Evolutionary conservation across 2,113 vertebrate genomes (phyloP).

Genomic region (Limanda limanda): DNA sequence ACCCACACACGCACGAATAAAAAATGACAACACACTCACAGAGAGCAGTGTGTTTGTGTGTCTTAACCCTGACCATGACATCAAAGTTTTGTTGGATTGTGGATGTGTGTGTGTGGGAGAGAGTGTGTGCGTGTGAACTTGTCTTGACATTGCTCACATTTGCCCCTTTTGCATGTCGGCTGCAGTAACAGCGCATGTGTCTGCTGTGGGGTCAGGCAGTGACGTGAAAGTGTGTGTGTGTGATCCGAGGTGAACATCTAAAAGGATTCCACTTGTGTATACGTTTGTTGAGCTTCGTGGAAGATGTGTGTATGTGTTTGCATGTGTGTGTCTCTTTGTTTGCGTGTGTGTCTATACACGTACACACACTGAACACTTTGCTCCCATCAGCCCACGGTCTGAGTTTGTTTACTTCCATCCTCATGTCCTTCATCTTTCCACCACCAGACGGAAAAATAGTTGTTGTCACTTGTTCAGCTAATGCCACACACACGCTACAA

Average conservation of each 20-base stretch:
- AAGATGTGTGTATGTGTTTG: neutral
- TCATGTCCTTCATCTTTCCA: constrained; percentile 45
- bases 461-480: constrained; percentile 67
- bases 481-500: constrained; percentile 29
- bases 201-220: constrained; percentile 28
- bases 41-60: constrained; percentile 3
- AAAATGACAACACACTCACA: constrained; percentile 11
- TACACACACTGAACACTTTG: constrained; percentile 11
- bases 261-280: neutral
- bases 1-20: neutral
- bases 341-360: neutral
- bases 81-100: constrained; percentile 58
- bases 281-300: neutral
- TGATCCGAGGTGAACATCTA: constrained; percentile 2
- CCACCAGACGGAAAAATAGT: constrained; percentile 53
- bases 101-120: constrained; percentile 2
- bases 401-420: constrained; percentile 52
- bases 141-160: constrained; percentile 57
- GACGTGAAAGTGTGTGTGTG: constrained; percentile 38
- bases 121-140: constrained; percentile 7
- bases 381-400: constrained; percentile 21
- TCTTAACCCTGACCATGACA: constrained; percentile 10
- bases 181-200: constrained; percentile 46
- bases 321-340: neutral
- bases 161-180: constrained; percentile 44